Base-by-base conservation (phyloP, 1,140 invertebrate species). In the Babylonia areolata region DNA sequence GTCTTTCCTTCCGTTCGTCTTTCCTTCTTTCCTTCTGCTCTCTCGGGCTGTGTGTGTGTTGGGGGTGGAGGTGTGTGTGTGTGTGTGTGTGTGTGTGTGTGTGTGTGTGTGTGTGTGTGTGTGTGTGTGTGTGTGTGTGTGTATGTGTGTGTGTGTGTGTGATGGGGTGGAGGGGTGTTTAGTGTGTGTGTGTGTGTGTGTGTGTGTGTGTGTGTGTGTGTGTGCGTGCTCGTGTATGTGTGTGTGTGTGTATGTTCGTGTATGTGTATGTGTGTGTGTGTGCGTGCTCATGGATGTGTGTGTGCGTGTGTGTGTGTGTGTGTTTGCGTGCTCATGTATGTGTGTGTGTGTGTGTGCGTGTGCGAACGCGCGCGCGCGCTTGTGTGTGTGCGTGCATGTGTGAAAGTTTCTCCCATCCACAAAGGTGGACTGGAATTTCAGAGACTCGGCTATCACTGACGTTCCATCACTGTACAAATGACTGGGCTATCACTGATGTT, bases 41-140 rank as follows among this genome's bases (percentile, higher is more conserved):
- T n/a, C n/a, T n/a, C n/a, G n/a, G n/a, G n/a, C n/a, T 64, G 9
- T 15, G 20, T 64, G 58, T 64, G 58, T 64, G 58, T 64, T 64
- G 58, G 15, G 58, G 15, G 58, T 64, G 58, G 15, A 23, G 15
- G 58, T 64, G 58, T 73, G 71, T 73, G 71, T 73, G 71, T 73
- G 71, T 73, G 71, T 73, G 71, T 73, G 71, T 73, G 71, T 73
- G 71, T 73, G 71, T 73, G 71, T 73, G 71, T 73, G 31, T 73
- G 71, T 37, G 71, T 73, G 6, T 73, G 71, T 35, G 71, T 35
- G 31, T 35, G 71, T 35, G 71, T 51, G 9, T 51, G 2, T 51
- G 46, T 51, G 46, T 51, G 46, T 51, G 46, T 51, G 17, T 51
- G 46, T 51, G 46, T 2, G 46, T 51, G 46, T 17, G 46, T 51